Base-by-base conservation (phyloP, 2,888 invertebrate genomes). In the Cordilura impudica region DNA sequence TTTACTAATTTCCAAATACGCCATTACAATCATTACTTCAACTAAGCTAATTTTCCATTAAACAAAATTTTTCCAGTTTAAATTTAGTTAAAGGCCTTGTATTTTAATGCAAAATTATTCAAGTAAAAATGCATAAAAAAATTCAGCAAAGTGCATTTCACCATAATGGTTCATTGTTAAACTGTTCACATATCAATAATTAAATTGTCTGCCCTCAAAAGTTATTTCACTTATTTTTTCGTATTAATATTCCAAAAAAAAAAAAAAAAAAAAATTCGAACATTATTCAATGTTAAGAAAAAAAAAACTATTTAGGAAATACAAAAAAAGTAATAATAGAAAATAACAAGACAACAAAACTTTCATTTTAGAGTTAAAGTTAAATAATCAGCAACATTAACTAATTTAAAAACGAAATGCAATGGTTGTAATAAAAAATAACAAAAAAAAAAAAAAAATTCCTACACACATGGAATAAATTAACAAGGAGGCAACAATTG, bases 401-500 rank as follows among this genome's bases (percentile, higher is more conserved):
- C 29, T 69, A 56, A 61, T 23, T 43, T 23, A 16, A 51, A 66
- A 65, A 39, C 0, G 14, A 45, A 31, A 56, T 43, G 14, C 39
- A 60, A 23, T 60, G 23, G 10, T 43, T 60, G n/a, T 31, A 53
- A 60, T 43, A 47, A 35, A 49, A 21, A 31, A 35, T 49, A 45
- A 54, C 19, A 45, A 8, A 69, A 58, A 14, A 14, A 19, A 29
- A 19, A 14, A 60, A 51, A 65, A 67, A 58, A 78, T 53, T n/a
- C n/a, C n/a, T 74, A 60, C 78, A 70, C 65, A 58, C 69, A 60
- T 69, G 73, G 73, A 73, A 69, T 73, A 70, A 70, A 73, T 70
- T 60, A 78, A 70, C 53, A 53, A 70, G 74, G 45, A 60, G 23
- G 26, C 31, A 53, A 60, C 69, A 66, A 74, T 74, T 74, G 78